Evolutionary conservation across 2,797 vertebrate species (phyloP), one percentile per base, ranked within the genome.

Genomic region (Odontamblyopus rebecca): DNA sequence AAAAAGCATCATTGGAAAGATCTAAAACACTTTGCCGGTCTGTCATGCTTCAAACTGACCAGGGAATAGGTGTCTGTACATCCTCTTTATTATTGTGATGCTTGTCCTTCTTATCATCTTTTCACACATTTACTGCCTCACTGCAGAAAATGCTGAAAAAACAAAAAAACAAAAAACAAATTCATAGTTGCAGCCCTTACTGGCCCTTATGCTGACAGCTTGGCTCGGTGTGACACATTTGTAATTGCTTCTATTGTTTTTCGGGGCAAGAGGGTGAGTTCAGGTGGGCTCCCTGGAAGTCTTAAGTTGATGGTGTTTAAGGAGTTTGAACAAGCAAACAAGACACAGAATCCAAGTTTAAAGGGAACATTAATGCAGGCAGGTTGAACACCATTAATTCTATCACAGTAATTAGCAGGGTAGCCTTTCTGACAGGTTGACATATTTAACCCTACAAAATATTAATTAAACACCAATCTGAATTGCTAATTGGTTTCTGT

Each of bases 361-460:
- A 67, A 67, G 13, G 44, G 26, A 29, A 66, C 41, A 66, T 50
- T 66, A 66, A 66, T 27, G 63, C 63, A 53, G 27, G 44, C 6
- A 12, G 65, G n/a, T 50, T 30, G 50, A 53, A 53, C 50, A 67
- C 27, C 12, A 35, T 73, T 85, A 80, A 82, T 83, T 69, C 72
- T 12, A 8, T 32, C 72, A 48, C 77, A 78, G 72, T 86, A 75
- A 71, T 87, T 81, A 85, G 44, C 4, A 9, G 23, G 66, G 61
- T 19, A 48, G 19, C 9, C 63, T 76, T 44, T 68, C 71, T 84
- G 86, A 89, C 82, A 82, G 69, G 59, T 63, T 78, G 73, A 75
- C 73, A 69, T 79, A 73, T 81, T 82, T 88, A 79, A 71, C 83
- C 78, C 67, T 4, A 79, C 82, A 78, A 83, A 71, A 82, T 77